Conservation (phyloP, 2,888 invertebrate genomes). For the Lycocerus yunnanus region DNA sequence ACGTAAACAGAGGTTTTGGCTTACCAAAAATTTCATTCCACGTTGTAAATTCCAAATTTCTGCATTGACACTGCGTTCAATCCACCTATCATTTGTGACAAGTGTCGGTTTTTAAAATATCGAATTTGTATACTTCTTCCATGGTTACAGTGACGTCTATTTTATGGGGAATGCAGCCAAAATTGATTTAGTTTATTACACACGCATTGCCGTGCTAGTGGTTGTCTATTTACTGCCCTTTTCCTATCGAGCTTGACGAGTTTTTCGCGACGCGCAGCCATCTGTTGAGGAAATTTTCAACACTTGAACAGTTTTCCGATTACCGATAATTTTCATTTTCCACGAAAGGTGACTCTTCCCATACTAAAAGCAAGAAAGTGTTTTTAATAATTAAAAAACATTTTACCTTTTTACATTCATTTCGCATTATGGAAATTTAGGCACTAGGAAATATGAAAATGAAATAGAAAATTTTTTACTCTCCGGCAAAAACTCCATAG, state of each 20-base stretch:
- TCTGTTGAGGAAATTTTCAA: constrained; percentile 7
- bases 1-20: neutral
- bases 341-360: neutral
- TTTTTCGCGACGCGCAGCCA: constrained; percentile 25
- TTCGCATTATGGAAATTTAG: too few relatives aligned
- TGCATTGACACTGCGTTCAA: constrained; percentile 12
- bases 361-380: neutral
- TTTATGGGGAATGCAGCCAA: constrained; percentile 10
- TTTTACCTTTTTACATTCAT: too few relatives aligned
- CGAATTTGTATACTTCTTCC: constrained; percentile 18
- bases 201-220: constrained; percentile 30
- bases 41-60: constrained; percentile 8
- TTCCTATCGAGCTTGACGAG: constrained; percentile 34
- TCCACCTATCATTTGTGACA: constrained; percentile 5
- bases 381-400: neutral
- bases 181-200: constrained; percentile 31
- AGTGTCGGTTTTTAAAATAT: constrained; percentile 2
- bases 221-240: constrained; percentile 34
- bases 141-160: constrained; percentile 23
- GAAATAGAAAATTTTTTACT: too few relatives aligned
- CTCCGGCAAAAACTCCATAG: too few relatives aligned
- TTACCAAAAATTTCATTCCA: constrained; percentile 27
- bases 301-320: neutral
- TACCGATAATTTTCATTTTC: neutral
- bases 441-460: too few relatives aligned